Evolutionary conservation across 92 coral and sea anemone species (phyloP).

Genomic region (Actinostola sp.): DNA sequence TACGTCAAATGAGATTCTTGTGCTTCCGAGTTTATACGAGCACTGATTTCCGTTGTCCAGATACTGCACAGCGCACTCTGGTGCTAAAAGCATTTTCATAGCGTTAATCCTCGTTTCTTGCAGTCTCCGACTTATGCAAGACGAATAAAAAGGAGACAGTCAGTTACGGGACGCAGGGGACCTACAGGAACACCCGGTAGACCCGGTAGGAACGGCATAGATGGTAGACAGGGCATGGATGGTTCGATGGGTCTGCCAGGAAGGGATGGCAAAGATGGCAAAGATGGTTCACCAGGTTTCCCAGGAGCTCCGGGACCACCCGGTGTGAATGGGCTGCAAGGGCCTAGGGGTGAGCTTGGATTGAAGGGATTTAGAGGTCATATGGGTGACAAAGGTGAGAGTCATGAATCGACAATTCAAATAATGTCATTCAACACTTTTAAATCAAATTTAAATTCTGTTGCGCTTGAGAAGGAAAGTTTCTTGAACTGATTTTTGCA

Average conservation of each 20-base stretch:
- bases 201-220: slow-evolving; percentile 64
- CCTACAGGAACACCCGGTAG: slow-evolving; percentile 60
- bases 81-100: neutral
- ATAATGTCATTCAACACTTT: no score
- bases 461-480: neutral
- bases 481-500: neutral
- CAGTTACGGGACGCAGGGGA: slow-evolving; percentile 43
- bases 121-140: slow-evolving; percentile 49
- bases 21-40: no score
- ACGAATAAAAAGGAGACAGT: slow-evolving; percentile 32
- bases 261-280: slow-evolving; percentile 71
- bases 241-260: slow-evolving; percentile 78
- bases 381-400: slow-evolving; percentile 54
- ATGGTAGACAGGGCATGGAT: slow-evolving; percentile 71
- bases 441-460: no score
- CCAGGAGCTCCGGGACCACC: slow-evolving; percentile 75
- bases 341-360: slow-evolving; percentile 59
- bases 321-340: slow-evolving; percentile 70
- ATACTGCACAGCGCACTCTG: neutral
- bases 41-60: no score
- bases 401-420: no score
- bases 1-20: no score
- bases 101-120: neutral
- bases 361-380: slow-evolving; percentile 54
- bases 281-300: slow-evolving; percentile 69